These are phyloP conservation scores for Piscicola geometra DNA, from an alignment of 2,888 invertebrate species.

Conservation along the genomic window DNA sequence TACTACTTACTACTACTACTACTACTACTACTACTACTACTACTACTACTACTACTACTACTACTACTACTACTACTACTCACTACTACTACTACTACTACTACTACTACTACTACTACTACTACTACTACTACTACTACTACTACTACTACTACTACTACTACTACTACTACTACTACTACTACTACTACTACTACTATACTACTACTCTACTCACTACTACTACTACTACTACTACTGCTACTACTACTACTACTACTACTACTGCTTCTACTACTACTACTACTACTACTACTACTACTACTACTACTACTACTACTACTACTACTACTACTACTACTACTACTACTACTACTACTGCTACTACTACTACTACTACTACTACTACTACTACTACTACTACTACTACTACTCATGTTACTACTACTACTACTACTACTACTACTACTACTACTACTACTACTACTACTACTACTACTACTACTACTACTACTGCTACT, in stretches of 20 bases:
- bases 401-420: constrained; percentile 31
- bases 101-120: constrained; percentile 33
- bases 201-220: constrained; percentile 24
- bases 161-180: constrained; percentile 18
- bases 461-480: constrained; percentile 28
- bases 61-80: constrained; percentile 29
- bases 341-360: constrained; percentile 32
- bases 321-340: constrained; percentile 31
- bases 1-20: constrained; percentile 37
- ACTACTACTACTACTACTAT: background rate
- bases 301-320: constrained; percentile 33
- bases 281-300: constrained; percentile 16
- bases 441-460: constrained; percentile 28
- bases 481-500: constrained; percentile 27
- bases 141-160: constrained; percentile 36
- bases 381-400: constrained; percentile 34
- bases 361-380: constrained; percentile 33
- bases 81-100: constrained; percentile 27
- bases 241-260: constrained; percentile 39
- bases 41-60: constrained; percentile 18
- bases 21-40: constrained; percentile 25
- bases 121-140: constrained; percentile 34
- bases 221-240: constrained; percentile 38
- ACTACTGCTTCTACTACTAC: constrained; percentile 16
- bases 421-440: constrained; percentile 34